These are phyloP conservation scores for Tetheella fluctuosa DNA, from an alignment of 2,888 invertebrate species.

Conservation along the genomic window DNA sequence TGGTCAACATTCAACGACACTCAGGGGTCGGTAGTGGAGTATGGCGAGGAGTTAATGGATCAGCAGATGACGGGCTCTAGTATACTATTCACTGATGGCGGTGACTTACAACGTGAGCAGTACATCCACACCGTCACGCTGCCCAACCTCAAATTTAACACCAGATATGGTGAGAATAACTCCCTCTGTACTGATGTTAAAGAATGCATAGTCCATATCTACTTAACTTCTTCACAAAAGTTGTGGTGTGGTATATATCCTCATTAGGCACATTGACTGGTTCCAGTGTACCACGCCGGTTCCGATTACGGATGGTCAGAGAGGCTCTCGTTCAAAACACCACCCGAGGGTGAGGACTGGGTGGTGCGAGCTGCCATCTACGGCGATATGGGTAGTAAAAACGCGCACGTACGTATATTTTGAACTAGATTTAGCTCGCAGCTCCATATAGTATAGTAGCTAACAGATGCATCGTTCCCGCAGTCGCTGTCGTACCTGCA, in stretches of 20 bases:
- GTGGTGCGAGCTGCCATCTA: conserved; percentile 92
- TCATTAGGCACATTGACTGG: conserved; percentile 14
- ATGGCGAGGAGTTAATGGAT: conserved; percentile 86
- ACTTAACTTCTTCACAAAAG: too few species aligned
- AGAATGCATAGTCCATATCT: too few species aligned
- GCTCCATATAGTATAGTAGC: neutral
- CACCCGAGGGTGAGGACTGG: conserved; percentile 88
- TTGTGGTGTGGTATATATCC: neutral
- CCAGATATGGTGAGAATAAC: conserved; percentile 84
- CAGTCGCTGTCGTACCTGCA: conserved; percentile 92
- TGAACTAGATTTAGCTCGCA: neutral
- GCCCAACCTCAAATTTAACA: conserved; percentile 83
- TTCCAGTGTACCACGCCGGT: conserved; percentile 91
- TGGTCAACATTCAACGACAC: conserved; percentile 92
- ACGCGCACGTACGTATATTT: conserved; percentile 86
- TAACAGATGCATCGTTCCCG: neutral
- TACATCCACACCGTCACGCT: conserved; percentile 91
- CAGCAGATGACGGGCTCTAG: conserved; percentile 83
- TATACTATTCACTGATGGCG: conserved; percentile 90
- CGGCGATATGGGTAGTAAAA: conserved; percentile 97
- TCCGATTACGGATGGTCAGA: conserved; percentile 93
- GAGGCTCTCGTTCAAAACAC: conserved; percentile 89
- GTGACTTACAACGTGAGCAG: conserved; percentile 84
- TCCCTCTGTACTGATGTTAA: neutral
- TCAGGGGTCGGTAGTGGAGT: conserved; percentile 88